Evolutionary conservation across 2,113 vertebrate species (phyloP), one percentile per base, ranked within the genome.

Genomic region (Monarcha castaneiventris): DNA sequence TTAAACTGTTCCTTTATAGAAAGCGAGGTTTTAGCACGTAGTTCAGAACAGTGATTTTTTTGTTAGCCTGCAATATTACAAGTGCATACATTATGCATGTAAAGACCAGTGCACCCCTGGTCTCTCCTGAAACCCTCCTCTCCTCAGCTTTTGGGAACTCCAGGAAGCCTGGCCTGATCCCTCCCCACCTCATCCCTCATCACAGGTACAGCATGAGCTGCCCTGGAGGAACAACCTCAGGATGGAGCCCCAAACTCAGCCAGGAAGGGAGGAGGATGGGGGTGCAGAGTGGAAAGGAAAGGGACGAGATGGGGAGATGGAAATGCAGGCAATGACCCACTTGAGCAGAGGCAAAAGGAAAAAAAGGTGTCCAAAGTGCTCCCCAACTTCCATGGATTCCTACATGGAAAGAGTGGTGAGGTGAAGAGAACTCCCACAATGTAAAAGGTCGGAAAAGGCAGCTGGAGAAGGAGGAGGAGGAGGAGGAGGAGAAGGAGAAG

Each of bases 251-350:
- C 4, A 0, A 0, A 3, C 59, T 26, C 3, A 3, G 55, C 37
- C 61, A 22, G 66, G 37, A 20, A 7, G 54, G 11, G 21, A 55
- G 32, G 32, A 19, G 33, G 41, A 4, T 21, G 2, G 25, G 27
- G 13, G 64, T 16, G 30, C 41, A 44, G 43, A 37, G 19, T 54
- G 14, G 41, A 26, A 37, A 46, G 56, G 51, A 69, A 29, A 39
- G 0, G 2, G 37, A 33, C 0, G 11, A 25, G n/a, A 6, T 1
- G 43, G 43, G 33, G 33, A 72, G 37, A 44, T 29, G 1, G 1
- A 54, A 54, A 51, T 17, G 27, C 9, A 17, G 46, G 16, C 16
- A 16, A 29, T 6, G 72, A 71, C 16, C 15, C 52, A 7, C 46
- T 8, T 7, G 11, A 66, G 76, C 56, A 64, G 12, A 35, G 30